Evolutionary conservation across 2,113 vertebrate genomes (phyloP), one percentile per base, ranked within the genome.

Genomic region (Pseudorectes ferrugineus): DNA sequence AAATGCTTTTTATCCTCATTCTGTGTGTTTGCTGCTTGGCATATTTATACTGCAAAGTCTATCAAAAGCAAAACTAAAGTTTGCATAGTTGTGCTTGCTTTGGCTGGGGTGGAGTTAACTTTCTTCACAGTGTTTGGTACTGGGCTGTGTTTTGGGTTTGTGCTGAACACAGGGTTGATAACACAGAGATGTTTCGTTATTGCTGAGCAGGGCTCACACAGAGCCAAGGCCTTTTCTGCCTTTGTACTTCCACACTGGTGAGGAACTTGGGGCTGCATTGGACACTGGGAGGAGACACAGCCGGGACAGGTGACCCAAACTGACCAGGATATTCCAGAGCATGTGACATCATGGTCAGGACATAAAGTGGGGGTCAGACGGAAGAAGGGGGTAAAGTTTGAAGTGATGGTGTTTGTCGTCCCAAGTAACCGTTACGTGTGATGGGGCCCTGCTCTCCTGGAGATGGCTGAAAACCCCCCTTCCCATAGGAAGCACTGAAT

Each of bases 381-480:
- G 11, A 70, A 33, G 40, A 62, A 29, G 9, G 5, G 7, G 10
- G 22, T 13, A 31, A 81, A 42, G 31, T 19, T 33, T 26, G 14
- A 40, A 79, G 28, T 22, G 7, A 26, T 20, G 12, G 17, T 18
- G 7, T 8, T 76, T 18, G 11, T 28, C 14, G 4, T 63, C 8
- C 12, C 31, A 57, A 72, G 58, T 11, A 23, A 35, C 2, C 0
- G 0, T 10, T 48, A 26, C 0, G 3, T 13, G 8, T 19, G 31
- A 57, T 4, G 19, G 11, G 26, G 18, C 18, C 12, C 43, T 36
- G 22, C 10, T 38, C 5, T 28, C 35, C 33, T 24, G 18, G 6
- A 65, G 31, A 49, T 10, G 20, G 35, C 26, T 49, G 31, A 80
- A 73, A 23, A 73, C 12, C 15, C 33, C 31, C 26, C 12, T 24